Base-by-base conservation (phyloP, 2,797 vertebrate genomes). In the Buphagus erythrorhynchus region DNA sequence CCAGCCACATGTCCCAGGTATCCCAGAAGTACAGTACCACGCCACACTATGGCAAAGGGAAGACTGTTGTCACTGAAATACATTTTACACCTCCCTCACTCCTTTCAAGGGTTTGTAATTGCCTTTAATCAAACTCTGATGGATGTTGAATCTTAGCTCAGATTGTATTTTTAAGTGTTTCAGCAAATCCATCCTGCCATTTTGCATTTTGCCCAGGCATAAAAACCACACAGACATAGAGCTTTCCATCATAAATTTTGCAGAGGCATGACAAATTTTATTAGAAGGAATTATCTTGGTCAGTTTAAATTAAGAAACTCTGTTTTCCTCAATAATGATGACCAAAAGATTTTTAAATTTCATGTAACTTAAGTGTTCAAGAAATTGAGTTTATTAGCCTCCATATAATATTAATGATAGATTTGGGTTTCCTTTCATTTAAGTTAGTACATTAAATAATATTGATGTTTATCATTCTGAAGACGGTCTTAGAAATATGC, bases 381-480 rank as follows among this genome's bases (percentile, higher is more conserved):
- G 45, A 94, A 86, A 91, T 48, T 24, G 49, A 72, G 38, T 91
- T 90, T 87, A 93, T 90, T 83, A 86, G 22, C 7, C 57, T 89
- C 69, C 68, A 38, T 78, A 63, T 65, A 93, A 63, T 74, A 91
- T 79, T 84, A 87, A 89, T 74, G 73, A 88, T 84, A 90, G 67
- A 86, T 89, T 93, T 76, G 52, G 49, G 55, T 95, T 95, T 69
- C 36, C 59, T 90, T 93, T 90, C 68, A 62, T 58, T 85, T 74
- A 63, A 75, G 86, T 90, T 91, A 67, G 57, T 89, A 78, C n/a
- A 61, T 89, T 88, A 92, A 95, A 94, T 89, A 95, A 94, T 82
- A 92, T 49, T 76, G 81, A 94, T 78, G 75, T 75, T 82, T 66
- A 66, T 89, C 46, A 71, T 93, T 88, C 76, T 79, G 66, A 93